Evolutionary conservation across 2,113 vertebrate genomes (phyloP).

Genomic region (Ophiodon elongatus): DNA sequence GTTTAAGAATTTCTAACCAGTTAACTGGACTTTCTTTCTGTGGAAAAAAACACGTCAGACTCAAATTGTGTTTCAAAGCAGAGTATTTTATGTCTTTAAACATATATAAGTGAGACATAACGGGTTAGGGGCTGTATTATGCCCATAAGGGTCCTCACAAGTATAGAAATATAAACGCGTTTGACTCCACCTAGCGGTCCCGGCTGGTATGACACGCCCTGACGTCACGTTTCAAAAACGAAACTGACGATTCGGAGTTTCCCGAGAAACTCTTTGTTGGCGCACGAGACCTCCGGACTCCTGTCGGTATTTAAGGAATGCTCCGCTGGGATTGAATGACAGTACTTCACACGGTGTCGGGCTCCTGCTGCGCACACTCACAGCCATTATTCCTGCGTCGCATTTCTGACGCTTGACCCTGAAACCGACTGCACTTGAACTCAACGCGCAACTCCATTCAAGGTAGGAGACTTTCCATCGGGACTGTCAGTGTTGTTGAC

Average conservation of each 20-base stretch:
- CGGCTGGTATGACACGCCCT: neutral
- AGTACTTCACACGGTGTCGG: neutral
- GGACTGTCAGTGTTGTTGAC: neutral
- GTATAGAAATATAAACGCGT: neutral
- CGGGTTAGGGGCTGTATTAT: neutral
- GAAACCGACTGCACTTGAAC: constrained; percentile 6
- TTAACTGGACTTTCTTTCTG: neutral
- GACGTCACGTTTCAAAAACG: constrained; percentile 78
- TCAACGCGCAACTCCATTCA: neutral
- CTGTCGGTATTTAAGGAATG: neutral
- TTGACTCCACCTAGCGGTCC: constrained; percentile 46
- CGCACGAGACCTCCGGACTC: accelerated
- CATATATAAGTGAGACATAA: too few relatives aligned
- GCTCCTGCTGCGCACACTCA: accelerated
- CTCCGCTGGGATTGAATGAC: neutral
- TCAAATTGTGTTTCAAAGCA: neutral
- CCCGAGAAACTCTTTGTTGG: constrained; percentile 39
- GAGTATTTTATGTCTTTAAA: neutral
- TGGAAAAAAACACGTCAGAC: neutral
- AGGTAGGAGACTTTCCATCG: constrained; percentile 22
- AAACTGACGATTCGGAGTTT: constrained; percentile 75
- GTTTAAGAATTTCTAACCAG: neutral
- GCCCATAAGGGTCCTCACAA: neutral
- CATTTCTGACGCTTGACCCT: neutral
- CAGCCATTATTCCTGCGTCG: neutral